These are phyloP conservation scores for Drosophila quinaria DNA, from an alignment of 2,888 invertebrate species.

Conservation along the genomic window DNA sequence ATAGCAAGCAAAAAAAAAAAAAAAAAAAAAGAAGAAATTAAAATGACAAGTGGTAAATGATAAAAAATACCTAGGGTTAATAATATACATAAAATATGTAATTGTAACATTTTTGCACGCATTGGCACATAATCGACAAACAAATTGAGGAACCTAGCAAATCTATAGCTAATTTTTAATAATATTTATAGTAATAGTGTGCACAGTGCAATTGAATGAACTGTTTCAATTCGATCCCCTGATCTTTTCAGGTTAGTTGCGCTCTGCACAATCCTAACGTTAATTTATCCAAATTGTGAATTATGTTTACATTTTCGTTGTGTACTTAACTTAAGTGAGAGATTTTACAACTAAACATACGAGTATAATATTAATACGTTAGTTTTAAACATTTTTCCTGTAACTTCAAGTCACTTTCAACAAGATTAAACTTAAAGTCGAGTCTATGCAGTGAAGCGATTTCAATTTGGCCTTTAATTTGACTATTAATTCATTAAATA, in stretches of 20 bases:
- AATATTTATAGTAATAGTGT: constrained; percentile 24
- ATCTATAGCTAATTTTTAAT: constrained; percentile 65
- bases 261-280: constrained; percentile 36
- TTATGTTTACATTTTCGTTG: constrained; percentile 46
- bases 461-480: constrained; percentile 8
- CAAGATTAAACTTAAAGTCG: constrained; percentile 62
- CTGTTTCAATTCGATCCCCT: neutral
- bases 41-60: constrained; percentile 29
- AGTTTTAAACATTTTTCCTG: constrained; percentile 63
- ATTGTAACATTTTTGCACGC: constrained; percentile 70
- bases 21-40: constrained; percentile 60
- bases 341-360: constrained; percentile 37
- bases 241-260: constrained; percentile 8
- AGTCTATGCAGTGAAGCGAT: constrained; percentile 38
- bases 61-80: constrained; percentile 43
- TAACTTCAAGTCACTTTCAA: constrained; percentile 66
- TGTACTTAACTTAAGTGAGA: constrained; percentile 62
- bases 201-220: constrained; percentile 31
- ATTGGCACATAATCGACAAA: constrained; percentile 62
- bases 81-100: constrained; percentile 37
- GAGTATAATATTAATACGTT: constrained; percentile 44
- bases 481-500: neutral
- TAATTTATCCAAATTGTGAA: constrained; percentile 45
- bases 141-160: constrained; percentile 49
- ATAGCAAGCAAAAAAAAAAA: constrained; percentile 50